These are phyloP conservation scores for Lasiurus borealis DNA, from an alignment of 2,113 vertebrate genomes.

Conservation along the genomic window DNA sequence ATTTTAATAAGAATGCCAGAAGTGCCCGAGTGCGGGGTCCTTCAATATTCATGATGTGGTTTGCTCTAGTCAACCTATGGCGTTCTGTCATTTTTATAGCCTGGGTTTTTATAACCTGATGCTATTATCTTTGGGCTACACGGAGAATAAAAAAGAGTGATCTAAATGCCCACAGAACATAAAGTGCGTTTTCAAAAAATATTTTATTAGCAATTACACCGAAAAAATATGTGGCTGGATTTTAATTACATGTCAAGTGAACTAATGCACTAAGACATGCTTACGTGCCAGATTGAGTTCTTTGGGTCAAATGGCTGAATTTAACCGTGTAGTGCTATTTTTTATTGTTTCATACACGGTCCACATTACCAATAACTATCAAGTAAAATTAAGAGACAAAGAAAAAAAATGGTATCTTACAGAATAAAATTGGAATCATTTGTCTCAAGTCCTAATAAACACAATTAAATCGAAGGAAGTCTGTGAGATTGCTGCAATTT, in stretches of 20 bases:
- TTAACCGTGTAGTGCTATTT: constrained; percentile 38
- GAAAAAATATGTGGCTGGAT: constrained; percentile 59
- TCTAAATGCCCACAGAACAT: not conserved
- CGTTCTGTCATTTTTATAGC: constrained; percentile 67
- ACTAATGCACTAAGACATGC: constrained; percentile 58
- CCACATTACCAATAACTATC: not conserved
- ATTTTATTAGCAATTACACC: constrained; percentile 67
- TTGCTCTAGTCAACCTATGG: constrained; percentile 35
- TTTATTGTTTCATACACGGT: constrained; percentile 17
- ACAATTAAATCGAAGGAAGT: constrained; percentile 78
- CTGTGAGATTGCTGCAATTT: constrained; percentile 71
- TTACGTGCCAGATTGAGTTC: constrained; percentile 45
- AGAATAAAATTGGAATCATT: constrained; percentile 69
- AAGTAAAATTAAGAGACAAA: constrained; percentile 44
- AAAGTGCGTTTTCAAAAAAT: constrained; percentile 59
- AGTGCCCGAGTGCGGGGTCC: not conserved
- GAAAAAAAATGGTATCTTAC: not conserved
- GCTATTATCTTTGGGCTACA: constrained; percentile 52
- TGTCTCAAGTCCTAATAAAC: constrained; percentile 74
- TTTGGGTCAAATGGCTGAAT: constrained; percentile 55
- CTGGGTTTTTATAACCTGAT: constrained; percentile 63
- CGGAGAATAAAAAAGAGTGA: constrained; percentile 40
- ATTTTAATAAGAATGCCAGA: constrained; percentile 63
- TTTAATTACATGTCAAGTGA: constrained; percentile 71
- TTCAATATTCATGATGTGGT: constrained; percentile 67